Percentiles rank a stretch among this genome's conserved stretches.
phyloP scores from a whole-genome alignment of 1,140 invertebrate genomes.

The Cephus cinctus region DNA sequence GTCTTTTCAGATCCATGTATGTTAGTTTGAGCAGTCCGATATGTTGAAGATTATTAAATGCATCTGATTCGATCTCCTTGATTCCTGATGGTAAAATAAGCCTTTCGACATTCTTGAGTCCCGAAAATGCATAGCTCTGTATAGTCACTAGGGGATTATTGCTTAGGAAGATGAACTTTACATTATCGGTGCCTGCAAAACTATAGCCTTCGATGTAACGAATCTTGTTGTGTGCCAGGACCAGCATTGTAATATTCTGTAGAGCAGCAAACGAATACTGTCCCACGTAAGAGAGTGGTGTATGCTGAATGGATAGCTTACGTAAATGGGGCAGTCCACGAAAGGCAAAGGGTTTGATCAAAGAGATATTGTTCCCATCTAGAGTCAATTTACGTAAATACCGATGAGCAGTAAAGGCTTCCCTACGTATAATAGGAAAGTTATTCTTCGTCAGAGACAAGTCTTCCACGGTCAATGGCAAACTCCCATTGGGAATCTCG shows the following conservation, averaged over 20 bases:
- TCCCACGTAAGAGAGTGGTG: slow-evolving; percentile 71
- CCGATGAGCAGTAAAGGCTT: slow-evolving; percentile 73
- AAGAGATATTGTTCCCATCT: slow-evolving; percentile 77
- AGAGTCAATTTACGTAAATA: slow-evolving; percentile 71
- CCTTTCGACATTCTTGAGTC: slow-evolving; percentile 73
- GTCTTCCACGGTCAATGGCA: slow-evolving; percentile 75
- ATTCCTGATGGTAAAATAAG: slow-evolving; percentile 77
- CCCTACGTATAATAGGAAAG: slow-evolving; percentile 72
- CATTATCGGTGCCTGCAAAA: slow-evolving; percentile 80
- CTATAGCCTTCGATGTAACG: slow-evolving; percentile 74
- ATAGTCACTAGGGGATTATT: slow-evolving; percentile 77
- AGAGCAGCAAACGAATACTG: slow-evolving; percentile 79
- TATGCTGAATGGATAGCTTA: slow-evolving; percentile 79
- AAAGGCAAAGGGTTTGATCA: slow-evolving; percentile 80
- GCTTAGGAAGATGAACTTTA: slow-evolving; percentile 70
- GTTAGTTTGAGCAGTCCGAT: slow-evolving; percentile 74
- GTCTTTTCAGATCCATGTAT: slow-evolving; percentile 75
- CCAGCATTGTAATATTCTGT: slow-evolving; percentile 74
- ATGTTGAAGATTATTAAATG: slow-evolving; percentile 77
- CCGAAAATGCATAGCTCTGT: slow-evolving; percentile 75
- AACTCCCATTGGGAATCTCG: slow-evolving; percentile 70
- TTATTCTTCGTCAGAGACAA: slow-evolving; percentile 79
- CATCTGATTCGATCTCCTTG: slow-evolving; percentile 70
- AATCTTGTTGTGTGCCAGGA: slow-evolving; percentile 77
- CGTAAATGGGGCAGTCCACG: slow-evolving; percentile 71